Evolutionary conservation across 2,113 vertebrate species (phyloP).

Genomic region (Clarias gariepinus): DNA sequence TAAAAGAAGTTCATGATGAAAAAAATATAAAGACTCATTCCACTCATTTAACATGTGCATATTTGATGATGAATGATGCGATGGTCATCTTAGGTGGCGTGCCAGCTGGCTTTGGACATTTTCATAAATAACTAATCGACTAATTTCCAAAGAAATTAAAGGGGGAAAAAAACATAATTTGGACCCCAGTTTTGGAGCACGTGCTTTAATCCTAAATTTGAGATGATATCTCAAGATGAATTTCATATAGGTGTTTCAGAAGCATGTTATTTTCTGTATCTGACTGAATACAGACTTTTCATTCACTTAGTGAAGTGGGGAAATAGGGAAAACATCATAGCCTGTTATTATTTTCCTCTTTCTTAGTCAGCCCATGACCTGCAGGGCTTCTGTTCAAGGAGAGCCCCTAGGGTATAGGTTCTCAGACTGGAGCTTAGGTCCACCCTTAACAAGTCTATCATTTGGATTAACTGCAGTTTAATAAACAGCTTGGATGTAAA

Average conservation of each 20-base stretch:
- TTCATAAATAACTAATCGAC: slow-evolving; percentile 46
- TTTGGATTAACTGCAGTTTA: neutral
- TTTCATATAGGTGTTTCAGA: neutral
- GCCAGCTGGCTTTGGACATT: slow-evolving; percentile 35
- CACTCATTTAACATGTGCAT: slow-evolving; percentile 19
- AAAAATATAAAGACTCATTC: neutral
- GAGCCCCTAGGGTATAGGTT: neutral
- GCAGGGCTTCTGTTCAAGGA: neutral
- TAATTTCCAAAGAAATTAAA: slow-evolving; percentile 26
- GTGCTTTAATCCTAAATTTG: neutral
- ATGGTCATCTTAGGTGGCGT: slow-evolving; percentile 27
- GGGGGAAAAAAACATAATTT: neutral
- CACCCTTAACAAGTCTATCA: neutral
- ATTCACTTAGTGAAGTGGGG: neutral
- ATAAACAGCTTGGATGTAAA: neutral
- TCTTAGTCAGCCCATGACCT: neutral
- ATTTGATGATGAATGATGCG: neutral
- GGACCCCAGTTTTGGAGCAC: neutral
- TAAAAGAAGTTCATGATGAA: neutral
- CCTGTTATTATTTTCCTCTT: neutral
- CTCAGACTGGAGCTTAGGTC: neutral
- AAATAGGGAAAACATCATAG: neutral
- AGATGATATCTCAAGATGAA: neutral
- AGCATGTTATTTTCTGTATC: neutral
- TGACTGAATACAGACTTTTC: neutral